Percentiles rank a stretch among this genome's conserved stretches.
phyloP scores from a whole-genome alignment of 2,888 invertebrate genomes.

The Phortica magna region DNA sequence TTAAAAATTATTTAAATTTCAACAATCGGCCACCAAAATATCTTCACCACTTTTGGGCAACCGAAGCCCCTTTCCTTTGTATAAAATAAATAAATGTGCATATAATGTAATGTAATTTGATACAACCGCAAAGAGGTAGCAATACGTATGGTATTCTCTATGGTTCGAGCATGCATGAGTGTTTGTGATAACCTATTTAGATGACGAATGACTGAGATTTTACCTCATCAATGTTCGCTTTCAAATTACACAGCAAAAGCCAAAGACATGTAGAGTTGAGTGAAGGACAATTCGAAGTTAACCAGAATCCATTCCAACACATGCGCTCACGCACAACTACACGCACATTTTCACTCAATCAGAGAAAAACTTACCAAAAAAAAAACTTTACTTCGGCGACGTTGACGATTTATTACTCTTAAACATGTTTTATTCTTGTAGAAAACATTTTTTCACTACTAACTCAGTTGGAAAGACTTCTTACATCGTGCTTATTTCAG shows the following conservation, averaged over 20 bases:
- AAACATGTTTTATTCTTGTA: no score
- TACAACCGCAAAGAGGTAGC: conserved; percentile 19
- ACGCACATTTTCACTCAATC: background rate
- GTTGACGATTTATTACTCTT: no score
- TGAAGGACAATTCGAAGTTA: background rate
- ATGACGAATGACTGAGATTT: conserved; percentile 73
- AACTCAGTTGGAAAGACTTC: no score
- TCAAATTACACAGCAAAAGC: conserved; percentile 49
- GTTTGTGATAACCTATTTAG: conserved; percentile 63
- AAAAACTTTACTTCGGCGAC: no score
- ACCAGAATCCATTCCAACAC: background rate
- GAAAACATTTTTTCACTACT: no score
- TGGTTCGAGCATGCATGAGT: conserved; percentile 13
- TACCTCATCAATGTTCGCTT: conserved; percentile 68
- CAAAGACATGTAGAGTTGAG: background rate
- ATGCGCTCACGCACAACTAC: background rate
- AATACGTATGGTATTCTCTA: background rate
- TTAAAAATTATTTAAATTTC: no score
- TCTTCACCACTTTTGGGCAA: no score
- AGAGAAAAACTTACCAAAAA: background rate
- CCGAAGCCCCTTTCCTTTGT: no score
- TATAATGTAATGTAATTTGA: conserved; percentile 32
- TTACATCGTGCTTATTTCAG: no score
- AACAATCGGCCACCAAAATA: no score
- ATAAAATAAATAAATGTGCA: conserved; percentile 12